Evolutionary conservation across 2,797 vertebrate species (phyloP), one percentile per base, ranked within the genome.

Genomic region (Eospalax fontanierii): DNA sequence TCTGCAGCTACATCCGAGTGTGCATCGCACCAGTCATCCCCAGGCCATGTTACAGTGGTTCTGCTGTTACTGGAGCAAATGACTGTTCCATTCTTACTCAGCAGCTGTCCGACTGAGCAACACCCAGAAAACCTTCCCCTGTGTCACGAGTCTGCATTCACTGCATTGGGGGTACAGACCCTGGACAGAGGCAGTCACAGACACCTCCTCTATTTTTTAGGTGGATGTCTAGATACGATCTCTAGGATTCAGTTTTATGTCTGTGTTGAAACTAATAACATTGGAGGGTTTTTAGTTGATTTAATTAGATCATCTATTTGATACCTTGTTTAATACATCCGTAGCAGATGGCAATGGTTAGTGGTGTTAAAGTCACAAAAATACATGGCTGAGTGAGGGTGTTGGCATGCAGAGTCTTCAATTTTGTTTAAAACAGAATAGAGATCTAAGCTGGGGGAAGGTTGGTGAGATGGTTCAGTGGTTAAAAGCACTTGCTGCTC

Each of bases 351-450:
- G 22, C 50, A 75, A 65, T 90, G 61, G 65, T 46, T 81, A 46
- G 26, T 65, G 26, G n/a, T 30, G 54, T 33, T 61, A 78, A 73
- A 59, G 38, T 70, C 65, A 33, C 19, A 89, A 79, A 54, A 26
- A 70, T 50, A 65, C 83, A 88, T 40, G 5, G 40, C 73, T 65
- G 0, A 22, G 6, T 40, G 33, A 70, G 59, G 89, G 81, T 46
- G n/a, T 46, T 19, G 10, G 0, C 30, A n/a, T 3, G 68, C 35
- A 80, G 38, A 26, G 80, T 68, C 7, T 93, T 94, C 16, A 40
- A 54, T 94, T 84, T 91, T 76, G 70, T 80, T 71, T 65, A 93
- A 85, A 71, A 90, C n/a, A 87, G 28, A 74, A 15, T n/a, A 43
- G 66, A 43, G 30, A 33, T 40, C 63, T 28, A 26, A 40, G 24